Evolutionary conservation across 2,113 vertebrate species (phyloP), one percentile per base, ranked within the genome.

Genomic region (Echinops telfairi): DNA sequence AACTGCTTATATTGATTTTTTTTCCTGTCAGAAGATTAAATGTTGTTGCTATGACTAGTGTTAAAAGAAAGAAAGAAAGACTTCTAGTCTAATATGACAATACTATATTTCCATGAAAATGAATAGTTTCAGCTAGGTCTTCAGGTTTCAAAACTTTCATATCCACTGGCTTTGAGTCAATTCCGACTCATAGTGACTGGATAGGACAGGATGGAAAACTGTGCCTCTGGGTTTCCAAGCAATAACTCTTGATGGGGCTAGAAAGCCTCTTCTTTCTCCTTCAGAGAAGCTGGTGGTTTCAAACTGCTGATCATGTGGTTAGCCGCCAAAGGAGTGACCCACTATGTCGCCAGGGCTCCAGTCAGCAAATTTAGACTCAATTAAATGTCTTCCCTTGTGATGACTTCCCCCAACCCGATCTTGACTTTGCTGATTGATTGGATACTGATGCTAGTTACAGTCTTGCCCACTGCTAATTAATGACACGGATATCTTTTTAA

Each of bases 41-140:
- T 62, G 89, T 81, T 40, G 89, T 81, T 36, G 12, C 20, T 89
- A 47, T 29, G 12, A 58, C 80, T 58, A 7, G 7, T 27, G 38
- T 4, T 25, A 29, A 62, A 62, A 62, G 19, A 53, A 66, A 8
- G 47, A 66, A 25, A 27, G 25, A 66, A 75, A 75, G 29, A 53
- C 70, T 16, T 87, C 53, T 66, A 58, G 36, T 94, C 90, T 93
- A 57, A 86, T 92, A 71, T 68, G 10, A 2, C 1, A 40, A 15
- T 70, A 84, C 58, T 68, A 0, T 40, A 76, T 75, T 90, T 95
- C 31, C 53, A 29, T 83, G 66, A 86, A 84, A 60, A 66, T 60
- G 47, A 38, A 11, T 78, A 57, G 15, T 19, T 78, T 73, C 66
- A n/a, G 27, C 3, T 27, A 82, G 1, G 25, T 84, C 22, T 43